These are phyloP conservation scores for Zaprionus inermis DNA, from an alignment of 1,140 invertebrate genomes.

Conservation along the genomic window DNA sequence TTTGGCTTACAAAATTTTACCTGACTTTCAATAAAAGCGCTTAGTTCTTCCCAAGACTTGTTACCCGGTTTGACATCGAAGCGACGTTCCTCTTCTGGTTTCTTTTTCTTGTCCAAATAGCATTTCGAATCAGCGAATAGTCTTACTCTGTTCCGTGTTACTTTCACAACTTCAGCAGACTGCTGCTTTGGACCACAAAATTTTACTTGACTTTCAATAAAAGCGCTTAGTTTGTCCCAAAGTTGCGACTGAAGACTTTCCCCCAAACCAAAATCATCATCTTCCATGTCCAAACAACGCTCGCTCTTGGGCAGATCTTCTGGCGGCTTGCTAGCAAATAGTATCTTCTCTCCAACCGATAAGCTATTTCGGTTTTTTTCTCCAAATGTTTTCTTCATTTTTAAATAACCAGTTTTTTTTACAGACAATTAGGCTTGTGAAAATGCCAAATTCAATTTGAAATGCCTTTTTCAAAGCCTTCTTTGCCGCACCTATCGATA, in stretches of 20 bases:
- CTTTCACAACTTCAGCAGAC: not conserved
- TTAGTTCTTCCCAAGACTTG: not conserved
- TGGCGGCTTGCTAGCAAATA: not conserved
- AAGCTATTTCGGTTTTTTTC: not conserved
- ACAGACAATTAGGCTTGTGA: not conserved
- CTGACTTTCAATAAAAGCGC: not conserved
- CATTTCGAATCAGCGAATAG: not conserved
- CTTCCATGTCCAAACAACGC: slow-evolving; percentile 27
- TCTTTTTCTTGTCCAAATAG: too few relatives aligned
- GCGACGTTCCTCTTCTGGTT: too few relatives aligned
- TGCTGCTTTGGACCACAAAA: not conserved
- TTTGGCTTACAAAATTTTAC: not conserved
- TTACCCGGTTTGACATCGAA: too few relatives aligned
- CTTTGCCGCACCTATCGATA: not conserved
- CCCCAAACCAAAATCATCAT: not conserved
- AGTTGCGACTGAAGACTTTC: not conserved
- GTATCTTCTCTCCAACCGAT: not conserved
- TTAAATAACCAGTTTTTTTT: not conserved
- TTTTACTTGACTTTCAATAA: not conserved
- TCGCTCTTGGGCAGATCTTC: slow-evolving; percentile 39
- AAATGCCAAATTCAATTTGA: not conserved
- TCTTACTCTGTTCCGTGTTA: not conserved
- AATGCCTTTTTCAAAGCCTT: too few relatives aligned
- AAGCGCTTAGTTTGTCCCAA: not conserved
- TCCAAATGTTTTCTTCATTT: not conserved